Evolutionary conservation across 2,888 invertebrate species (phyloP), one percentile per base, ranked within the genome.

Genomic region (Ennomos quercinarius): DNA sequence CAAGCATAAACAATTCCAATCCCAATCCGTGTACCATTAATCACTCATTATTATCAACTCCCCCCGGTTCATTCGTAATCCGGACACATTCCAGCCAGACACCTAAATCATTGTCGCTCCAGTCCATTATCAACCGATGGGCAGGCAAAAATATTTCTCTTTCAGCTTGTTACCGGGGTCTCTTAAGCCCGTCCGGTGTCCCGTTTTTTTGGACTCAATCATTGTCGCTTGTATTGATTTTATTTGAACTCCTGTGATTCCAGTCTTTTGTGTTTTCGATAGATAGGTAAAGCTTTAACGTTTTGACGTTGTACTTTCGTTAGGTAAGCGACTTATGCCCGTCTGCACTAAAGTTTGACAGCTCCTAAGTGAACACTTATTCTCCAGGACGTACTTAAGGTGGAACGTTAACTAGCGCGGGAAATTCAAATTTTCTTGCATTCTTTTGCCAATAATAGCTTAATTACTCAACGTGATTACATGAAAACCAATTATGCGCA

Each of bases 101-200:
- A 61, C 64, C 55, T 57, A 67, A 70, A 68, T 66, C 67, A 72
- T 76, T 59, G 74, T 64, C 71, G 69, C 73, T 74, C 72, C 67
- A 72, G 62, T 81, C 85, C 81, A 86, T 86, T 86, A 86, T 83
- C 75, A 79, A 68, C 48, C 68, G 63, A 71, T 74, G 70, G 76
- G 66, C 66, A 64, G 61, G 67, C 72, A 68, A 77, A 84, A 83
- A 83, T 81, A 82, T 80, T 81, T 77, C 73, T 72, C 71, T 71
- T 74, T 71, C 66, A 69, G 64, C 71, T 71, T 74, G 77, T 72
- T 61, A 57, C 55, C 55, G 58, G 36, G 65, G 67, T 72, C 67
- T 68, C 70, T 76, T 76, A 49, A 43, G 50, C 49, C 53, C 40
- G 52, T 46, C 42, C 54, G 66, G 47, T 70, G 71, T 67, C 69